Conservation (phyloP, 1,140 invertebrate genomes). For the Drosophila insularis region DNA sequence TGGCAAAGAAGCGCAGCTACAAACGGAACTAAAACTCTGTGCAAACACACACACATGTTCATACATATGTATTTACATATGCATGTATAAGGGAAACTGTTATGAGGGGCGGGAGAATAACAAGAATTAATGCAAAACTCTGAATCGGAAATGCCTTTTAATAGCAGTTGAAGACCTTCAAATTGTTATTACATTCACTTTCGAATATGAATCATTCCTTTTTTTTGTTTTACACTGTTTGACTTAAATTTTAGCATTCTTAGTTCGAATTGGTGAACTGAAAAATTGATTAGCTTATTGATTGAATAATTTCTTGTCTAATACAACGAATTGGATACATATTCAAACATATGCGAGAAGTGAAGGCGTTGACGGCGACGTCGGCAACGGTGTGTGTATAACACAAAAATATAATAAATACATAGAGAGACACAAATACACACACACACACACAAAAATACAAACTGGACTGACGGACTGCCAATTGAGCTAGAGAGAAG, state of each 20-base stretch:
- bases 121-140: constrained; percentile 3
- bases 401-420: constrained; percentile 39
- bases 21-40: not conserved
- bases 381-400: constrained; percentile 21
- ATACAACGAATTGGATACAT: not conserved
- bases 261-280: not conserved
- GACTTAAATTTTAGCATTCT: not conserved
- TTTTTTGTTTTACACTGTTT: not conserved
- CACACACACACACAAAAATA: constrained; percentile 12
- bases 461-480: constrained; percentile 51
- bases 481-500: constrained; percentile 74
- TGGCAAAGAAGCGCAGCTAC: not conserved
- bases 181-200: not conserved
- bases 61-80: not conserved
- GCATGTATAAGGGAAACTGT: not conserved
- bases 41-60: not conserved
- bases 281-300: constrained; percentile 43
- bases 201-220: not conserved
- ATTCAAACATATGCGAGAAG: not conserved
- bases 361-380: constrained; percentile 1
- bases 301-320: constrained; percentile 4
- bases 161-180: not conserved
- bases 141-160: constrained; percentile 2
- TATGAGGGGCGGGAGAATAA: not conserved
- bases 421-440: constrained; percentile 37